Evolutionary conservation across 2,888 invertebrate species (phyloP), one percentile per base, ranked within the genome.

Genomic region (Apomyelois bistriatella): DNA sequence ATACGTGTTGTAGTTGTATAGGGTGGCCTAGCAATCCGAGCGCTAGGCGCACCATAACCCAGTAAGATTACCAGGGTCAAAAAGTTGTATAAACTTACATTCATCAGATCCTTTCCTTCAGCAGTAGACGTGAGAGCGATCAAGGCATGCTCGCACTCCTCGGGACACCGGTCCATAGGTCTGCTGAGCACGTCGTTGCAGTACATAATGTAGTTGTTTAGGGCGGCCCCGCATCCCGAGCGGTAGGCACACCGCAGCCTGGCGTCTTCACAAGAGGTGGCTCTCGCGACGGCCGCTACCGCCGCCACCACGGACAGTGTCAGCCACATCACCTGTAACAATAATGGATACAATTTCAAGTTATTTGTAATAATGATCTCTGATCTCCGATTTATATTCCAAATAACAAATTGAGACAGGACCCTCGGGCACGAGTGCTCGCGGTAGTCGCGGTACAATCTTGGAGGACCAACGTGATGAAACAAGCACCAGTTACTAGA

Each of bases 121-220:
- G 94, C 94, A 0, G 95, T 95, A 22, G 95, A 94, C 0, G 94
- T 94, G 41, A 96, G 91, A 0, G 96, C 95, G 41, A 96, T 95
- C 37, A 96, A 91, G 0, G 96, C 94, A 71, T 95, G 93, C 65
- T 94, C 93, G 76, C 96, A 96, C 49, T 92, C 88, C 67, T 94
- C 93, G 0, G 95, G 94, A 72, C 97, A 96, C 58, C 76, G 73
- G 63, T 68, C 86, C 66, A 77, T 90, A 35, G 84, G 91, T 28
- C 93, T 92, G 43, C 93, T 91, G 35, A 95, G 89, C 32, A 94
- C 93, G 4, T 92, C 92, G 7, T 93, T 93, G 74, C 96, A 97
- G 65, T 93, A 93, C 58, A 93, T 81, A 79, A 95, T 90, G 85
- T 96, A 96, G 81, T 94, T 94, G 76, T 93, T 93, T 54, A 96